Evolutionary conservation across 2,888 invertebrate species (phyloP), one percentile per base, ranked within the genome.

Genomic region (Drosophila paracracens): DNA sequence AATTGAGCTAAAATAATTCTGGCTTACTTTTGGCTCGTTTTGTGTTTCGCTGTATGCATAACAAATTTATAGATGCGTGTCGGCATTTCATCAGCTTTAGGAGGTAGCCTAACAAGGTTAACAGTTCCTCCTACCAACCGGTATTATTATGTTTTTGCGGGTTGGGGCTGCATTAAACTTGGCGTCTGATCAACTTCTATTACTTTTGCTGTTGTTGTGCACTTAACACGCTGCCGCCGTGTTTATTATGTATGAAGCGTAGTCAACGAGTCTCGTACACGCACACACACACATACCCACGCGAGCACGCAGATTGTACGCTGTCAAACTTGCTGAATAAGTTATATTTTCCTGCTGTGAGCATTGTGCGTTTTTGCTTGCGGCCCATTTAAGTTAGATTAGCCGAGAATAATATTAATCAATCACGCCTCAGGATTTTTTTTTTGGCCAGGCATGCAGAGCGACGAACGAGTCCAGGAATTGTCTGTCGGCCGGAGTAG

Each of bases 401-500:
- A 88, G 87, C 83, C 85, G 87, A 87, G 88, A 83, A 89, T 86
- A 88, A 88, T 86, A 89, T 88, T 89, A 89, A 89, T 88, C 88
- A 88, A 88, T 89, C 89, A 88, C 89, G 86, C 82, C 86, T 84
- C 75, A 79, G 83, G 83, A 89, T 84, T 88, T 76, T 64, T 83
- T 25, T 87, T 72, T 65, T 56, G 61, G 67, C 51, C 59, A 69
- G 57, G 27, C 46, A 4, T 25, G 46, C 46, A 46, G 46, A 46
- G 46, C 21, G 21, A 25, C 16, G 21, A 7, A 16, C 46, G 46
- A 21, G 36, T 66, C 51, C 62, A 48, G 59, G 50, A 50, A 27
- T 63, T 62, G 63, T 63, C 66, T 70, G 57, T 46, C 21, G 7
- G 46, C n/a, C 4, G 0, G 0, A 21, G 21, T 43, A 18, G 18